Evolutionary conservation across 1,140 invertebrate genomes (phyloP).

Genomic region (Nasonia longicornis): DNA sequence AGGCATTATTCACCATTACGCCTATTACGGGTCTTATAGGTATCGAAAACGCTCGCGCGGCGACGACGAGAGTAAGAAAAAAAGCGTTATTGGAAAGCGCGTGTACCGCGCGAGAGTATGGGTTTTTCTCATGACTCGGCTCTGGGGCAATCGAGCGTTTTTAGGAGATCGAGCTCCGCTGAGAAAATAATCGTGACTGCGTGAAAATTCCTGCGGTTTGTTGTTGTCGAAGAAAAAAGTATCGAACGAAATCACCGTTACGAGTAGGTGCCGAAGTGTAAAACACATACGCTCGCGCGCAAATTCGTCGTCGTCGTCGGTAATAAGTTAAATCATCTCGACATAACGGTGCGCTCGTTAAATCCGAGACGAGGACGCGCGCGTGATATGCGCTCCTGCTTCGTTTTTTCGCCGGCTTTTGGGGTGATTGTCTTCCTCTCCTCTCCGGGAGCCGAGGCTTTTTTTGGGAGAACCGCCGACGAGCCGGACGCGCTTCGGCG

Average conservation of each 20-base stretch:
- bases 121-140: background rate
- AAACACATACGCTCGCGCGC: background rate
- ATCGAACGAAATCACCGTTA: background rate
- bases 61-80: background rate
- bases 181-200: background rate
- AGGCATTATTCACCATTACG: conserved; percentile 44
- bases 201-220: background rate
- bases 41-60: conserved; percentile 20
- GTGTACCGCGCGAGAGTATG: background rate
- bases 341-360: conserved; percentile 6
- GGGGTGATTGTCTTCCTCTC: background rate
- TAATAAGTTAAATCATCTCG: conserved; percentile 9
- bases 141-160: background rate
- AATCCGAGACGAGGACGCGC: background rate
- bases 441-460: background rate
- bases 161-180: background rate
- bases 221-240: background rate
- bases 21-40: conserved; percentile 32
- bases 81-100: conserved; percentile 38
- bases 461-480: background rate
- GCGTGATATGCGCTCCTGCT: background rate
- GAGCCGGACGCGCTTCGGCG: background rate
- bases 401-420: background rate
- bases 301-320: background rate
- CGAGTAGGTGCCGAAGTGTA: background rate